Conservation (phyloP, 2,888 invertebrate genomes). For the Drosophila paracracens region DNA sequence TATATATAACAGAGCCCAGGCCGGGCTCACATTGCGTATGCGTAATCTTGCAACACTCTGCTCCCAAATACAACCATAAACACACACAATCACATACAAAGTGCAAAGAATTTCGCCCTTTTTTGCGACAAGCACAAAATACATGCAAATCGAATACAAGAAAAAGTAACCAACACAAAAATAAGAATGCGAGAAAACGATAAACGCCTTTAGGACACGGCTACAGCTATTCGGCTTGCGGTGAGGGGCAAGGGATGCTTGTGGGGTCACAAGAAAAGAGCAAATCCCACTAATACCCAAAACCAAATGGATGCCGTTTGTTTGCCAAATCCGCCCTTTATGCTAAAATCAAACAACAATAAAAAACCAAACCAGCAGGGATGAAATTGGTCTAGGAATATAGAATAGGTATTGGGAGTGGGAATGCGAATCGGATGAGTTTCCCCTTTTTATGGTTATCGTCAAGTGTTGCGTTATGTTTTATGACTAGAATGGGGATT, state of each 20-base stretch:
- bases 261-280: constrained; percentile 24
- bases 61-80: constrained; percentile 35
- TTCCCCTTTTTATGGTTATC: constrained; percentile 65
- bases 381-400: constrained; percentile 50
- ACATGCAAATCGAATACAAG: constrained; percentile 71
- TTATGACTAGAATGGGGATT: constrained; percentile 43
- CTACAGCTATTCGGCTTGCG: constrained; percentile 19
- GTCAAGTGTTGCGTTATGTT: constrained; percentile 65
- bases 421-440: constrained; percentile 24
- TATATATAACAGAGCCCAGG: constrained; percentile 22
- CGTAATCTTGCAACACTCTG: constrained; percentile 71
- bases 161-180: constrained; percentile 24
- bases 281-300: constrained; percentile 73
- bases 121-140: constrained; percentile 58
- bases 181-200: constrained; percentile 60
- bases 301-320: constrained; percentile 75
- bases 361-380: constrained; percentile 62
- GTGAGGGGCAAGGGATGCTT: background rate
- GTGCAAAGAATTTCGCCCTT: constrained; percentile 56
- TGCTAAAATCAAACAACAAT: constrained; percentile 78
- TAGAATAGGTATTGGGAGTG: constrained; percentile 1
- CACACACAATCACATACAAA: constrained; percentile 33
- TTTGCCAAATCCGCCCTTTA: constrained; percentile 72
- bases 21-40: constrained; percentile 69
- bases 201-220: constrained; percentile 65